These are phyloP conservation scores for Drosophila meridionalis DNA, from an alignment of 2,888 invertebrate genomes.

Conservation along the genomic window DNA sequence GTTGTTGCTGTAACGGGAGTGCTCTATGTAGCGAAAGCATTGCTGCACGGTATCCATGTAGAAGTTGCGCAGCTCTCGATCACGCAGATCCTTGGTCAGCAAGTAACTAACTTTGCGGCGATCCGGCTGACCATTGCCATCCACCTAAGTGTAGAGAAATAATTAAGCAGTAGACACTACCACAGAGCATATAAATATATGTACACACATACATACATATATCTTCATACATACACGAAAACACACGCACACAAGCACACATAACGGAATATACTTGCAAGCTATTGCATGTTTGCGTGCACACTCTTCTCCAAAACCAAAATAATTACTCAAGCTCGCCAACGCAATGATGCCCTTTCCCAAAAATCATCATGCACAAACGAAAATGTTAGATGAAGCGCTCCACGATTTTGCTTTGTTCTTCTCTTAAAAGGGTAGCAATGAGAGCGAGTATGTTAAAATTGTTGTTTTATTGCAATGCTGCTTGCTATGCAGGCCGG, in stretches of 20 bases:
- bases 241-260: not conserved
- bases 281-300: not conserved
- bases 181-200: not conserved
- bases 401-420: not conserved
- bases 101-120: constrained; percentile 87
- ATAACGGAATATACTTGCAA: too few species aligned
- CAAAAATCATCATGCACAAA: not conserved
- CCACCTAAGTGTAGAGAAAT: constrained; percentile 71
- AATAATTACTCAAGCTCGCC: not conserved
- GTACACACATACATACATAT: not conserved
- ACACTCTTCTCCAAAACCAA: not conserved
- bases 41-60: constrained; percentile 90
- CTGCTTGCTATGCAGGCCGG: not conserved
- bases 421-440: not conserved
- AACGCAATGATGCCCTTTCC: not conserved
- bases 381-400: not conserved
- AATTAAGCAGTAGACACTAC: not conserved
- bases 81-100: constrained; percentile 88
- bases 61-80: constrained; percentile 89
- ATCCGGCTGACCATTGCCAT: constrained; percentile 86
- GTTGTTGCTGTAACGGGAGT: constrained; percentile 82
- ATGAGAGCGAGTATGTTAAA: not conserved
- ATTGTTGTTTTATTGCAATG: not conserved
- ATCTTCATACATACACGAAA: not conserved
- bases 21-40: constrained; percentile 89